These are phyloP conservation scores for Silurus asotus DNA, from an alignment of 2,113 vertebrate genomes.

Conservation along the genomic window DNA sequence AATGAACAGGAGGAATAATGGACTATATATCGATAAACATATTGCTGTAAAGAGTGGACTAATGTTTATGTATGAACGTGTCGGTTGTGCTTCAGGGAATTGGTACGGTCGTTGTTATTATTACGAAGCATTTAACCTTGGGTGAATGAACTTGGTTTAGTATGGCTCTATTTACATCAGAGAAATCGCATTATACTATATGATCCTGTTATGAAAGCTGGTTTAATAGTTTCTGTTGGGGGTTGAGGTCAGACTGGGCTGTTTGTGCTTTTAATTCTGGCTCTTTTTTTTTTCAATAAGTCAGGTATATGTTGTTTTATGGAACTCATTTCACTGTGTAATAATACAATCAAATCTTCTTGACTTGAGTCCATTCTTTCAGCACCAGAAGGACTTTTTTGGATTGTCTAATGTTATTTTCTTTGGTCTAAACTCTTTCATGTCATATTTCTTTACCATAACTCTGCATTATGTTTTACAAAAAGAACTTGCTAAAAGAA, in stretches of 20 bases:
- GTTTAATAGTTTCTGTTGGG: background rate
- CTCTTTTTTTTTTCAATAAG: background rate
- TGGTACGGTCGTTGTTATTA: background rate
- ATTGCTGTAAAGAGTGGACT: background rate
- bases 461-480: background rate
- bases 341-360: no score
- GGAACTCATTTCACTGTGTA: no score
- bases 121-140: background rate
- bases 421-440: background rate
- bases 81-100: background rate
- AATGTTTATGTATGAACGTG: background rate
- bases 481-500: background rate
- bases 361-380: background rate
- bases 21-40: background rate
- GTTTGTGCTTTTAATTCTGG: background rate
- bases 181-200: background rate
- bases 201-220: background rate
- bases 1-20: background rate
- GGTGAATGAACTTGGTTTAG: background rate
- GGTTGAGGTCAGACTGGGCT: background rate
- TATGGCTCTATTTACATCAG: background rate
- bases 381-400: background rate
- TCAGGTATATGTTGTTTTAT: background rate
- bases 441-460: background rate
- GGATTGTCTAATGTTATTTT: background rate